Evolutionary conservation across 92 coral and sea anemone species (phyloP).

Genomic region (Actinernus sp.): DNA sequence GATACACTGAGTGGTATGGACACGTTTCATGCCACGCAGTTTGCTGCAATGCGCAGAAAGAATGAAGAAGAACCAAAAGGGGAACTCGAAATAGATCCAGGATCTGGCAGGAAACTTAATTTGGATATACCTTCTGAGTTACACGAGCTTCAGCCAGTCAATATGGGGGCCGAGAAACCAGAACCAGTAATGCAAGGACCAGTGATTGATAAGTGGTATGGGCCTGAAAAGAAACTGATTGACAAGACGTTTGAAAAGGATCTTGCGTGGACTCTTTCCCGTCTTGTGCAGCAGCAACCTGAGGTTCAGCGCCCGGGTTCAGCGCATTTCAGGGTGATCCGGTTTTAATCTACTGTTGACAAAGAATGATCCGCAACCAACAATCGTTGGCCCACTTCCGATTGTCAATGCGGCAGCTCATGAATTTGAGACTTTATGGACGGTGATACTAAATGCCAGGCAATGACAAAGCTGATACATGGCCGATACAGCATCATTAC

Average conservation of each 20-base stretch:
- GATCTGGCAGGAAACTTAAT: constrained; percentile 51
- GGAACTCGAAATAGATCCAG: constrained; percentile 38
- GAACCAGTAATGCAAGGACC: constrained; percentile 38
- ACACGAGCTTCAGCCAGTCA: constrained; percentile 49
- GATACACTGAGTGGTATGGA: constrained; percentile 67
- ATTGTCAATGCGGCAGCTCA: constrained; percentile 56
- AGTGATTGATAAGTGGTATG: constrained; percentile 32
- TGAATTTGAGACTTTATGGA: constrained; percentile 50
- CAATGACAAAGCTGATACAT: constrained; percentile 22
- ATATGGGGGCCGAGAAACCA: constrained; percentile 30
- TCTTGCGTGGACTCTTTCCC: constrained; percentile 41
- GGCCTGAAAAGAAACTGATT: constrained; percentile 32
- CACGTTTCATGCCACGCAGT: constrained; percentile 64
- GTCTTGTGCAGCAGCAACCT: constrained; percentile 38
- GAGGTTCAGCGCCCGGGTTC: constrained; percentile 37
- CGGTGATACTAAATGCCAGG: constrained; percentile 48
- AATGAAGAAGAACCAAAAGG: constrained; percentile 28
- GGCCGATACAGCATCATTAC: constrained; percentile 27
- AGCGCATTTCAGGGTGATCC: constrained; percentile 70
- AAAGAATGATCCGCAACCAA: constrained; percentile 16
- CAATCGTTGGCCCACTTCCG: constrained; percentile 72
- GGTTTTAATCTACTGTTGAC: constrained; percentile 58
- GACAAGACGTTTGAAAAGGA: constrained; percentile 55
- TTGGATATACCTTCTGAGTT: constrained; percentile 55
- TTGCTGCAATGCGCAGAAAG: constrained; percentile 34